These are phyloP conservation scores for Oegoconia quadripuncta DNA, from an alignment of 2,888 invertebrate species.

Conservation along the genomic window DNA sequence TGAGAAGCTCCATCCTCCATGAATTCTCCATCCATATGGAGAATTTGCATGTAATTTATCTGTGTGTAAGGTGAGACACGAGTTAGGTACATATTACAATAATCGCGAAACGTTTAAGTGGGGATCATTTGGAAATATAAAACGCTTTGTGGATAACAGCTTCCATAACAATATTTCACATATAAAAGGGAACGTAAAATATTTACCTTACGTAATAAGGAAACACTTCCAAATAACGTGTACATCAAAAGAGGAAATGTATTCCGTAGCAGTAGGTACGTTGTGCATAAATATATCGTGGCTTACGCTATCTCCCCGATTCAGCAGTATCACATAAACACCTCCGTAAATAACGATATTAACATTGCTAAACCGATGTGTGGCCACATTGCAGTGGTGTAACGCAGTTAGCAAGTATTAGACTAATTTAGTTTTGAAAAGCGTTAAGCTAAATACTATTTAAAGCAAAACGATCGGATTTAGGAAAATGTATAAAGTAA, in stretches of 20 bases:
- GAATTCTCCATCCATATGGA: too few relatives aligned
- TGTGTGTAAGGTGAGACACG: too few relatives aligned
- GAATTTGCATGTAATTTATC: too few relatives aligned
- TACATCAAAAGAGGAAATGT: slow-evolving; percentile 5
- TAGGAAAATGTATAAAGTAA: too few relatives aligned
- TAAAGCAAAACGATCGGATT: too few relatives aligned
- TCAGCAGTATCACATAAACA: slow-evolving; percentile 5
- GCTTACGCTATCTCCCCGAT: slow-evolving; percentile 17
- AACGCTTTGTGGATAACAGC: background rate
- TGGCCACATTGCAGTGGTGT: background rate
- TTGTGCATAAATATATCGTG: slow-evolving; percentile 17
- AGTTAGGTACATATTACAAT: too few relatives aligned
- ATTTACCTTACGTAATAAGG: slow-evolving; percentile 8
- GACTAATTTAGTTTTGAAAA: too few relatives aligned
- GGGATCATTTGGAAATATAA: background rate
- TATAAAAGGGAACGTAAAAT: slow-evolving; percentile 5
- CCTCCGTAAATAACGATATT: background rate
- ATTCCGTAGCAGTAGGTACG: background rate
- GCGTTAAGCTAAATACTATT: too few relatives aligned
- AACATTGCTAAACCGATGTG: background rate
- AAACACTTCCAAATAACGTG: slow-evolving; percentile 3
- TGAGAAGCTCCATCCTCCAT: too few relatives aligned
- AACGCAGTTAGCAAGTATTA: too few relatives aligned
- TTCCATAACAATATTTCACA: background rate
- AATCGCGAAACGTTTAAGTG: too few relatives aligned